Evolutionary conservation across 2,113 vertebrate species (phyloP), one percentile per base, ranked within the genome.

Genomic region (Vulpes ferrilata): DNA sequence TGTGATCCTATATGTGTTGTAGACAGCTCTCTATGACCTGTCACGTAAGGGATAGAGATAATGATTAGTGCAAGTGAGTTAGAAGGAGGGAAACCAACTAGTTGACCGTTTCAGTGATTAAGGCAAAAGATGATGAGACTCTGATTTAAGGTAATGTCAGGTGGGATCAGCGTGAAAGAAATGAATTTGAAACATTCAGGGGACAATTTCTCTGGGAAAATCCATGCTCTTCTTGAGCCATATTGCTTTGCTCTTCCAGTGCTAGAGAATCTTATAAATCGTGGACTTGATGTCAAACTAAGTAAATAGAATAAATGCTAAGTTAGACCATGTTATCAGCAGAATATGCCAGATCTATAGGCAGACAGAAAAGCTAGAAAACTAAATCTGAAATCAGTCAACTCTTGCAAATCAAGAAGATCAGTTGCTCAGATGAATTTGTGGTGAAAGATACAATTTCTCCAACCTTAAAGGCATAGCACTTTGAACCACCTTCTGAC

Each of bases 301-400:
- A 92, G 55, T 48, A 95, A 88, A 83, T 27, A 32, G 10, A 83
- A 32, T 83, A 96, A 88, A 60, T 79, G 19, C 53, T 71, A 53
- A 83, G 16, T 79, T 96, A 64, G 16, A 88, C 11, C 30, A 20
- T 92, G 20, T 30, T 82, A 76, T 62, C 53, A 78, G 48, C 78
- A 83, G 35, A 88, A 88, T 83, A 27, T 92, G 53, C 53, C 78
- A 88, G 1, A 84, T 57, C 78, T 84, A 92, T 51, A 81, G 62
- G 64, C 27, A 84, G 8, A 12, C 59, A 32, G 55, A 80, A 79
- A 93, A 80, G 30, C 53, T n/a, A 88, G 27, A 22, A 81, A 92
- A 73, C 43, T 64, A 83, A 96, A 86, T 95, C 60, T 71, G 60
- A 92, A 78, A 82, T 88, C 74, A 91, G 5, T 57, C 81, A 91